Evolutionary conservation across 2,888 invertebrate genomes (phyloP), one percentile per base, ranked within the genome.

Genomic region (Himalopsyche tibetana): DNA sequence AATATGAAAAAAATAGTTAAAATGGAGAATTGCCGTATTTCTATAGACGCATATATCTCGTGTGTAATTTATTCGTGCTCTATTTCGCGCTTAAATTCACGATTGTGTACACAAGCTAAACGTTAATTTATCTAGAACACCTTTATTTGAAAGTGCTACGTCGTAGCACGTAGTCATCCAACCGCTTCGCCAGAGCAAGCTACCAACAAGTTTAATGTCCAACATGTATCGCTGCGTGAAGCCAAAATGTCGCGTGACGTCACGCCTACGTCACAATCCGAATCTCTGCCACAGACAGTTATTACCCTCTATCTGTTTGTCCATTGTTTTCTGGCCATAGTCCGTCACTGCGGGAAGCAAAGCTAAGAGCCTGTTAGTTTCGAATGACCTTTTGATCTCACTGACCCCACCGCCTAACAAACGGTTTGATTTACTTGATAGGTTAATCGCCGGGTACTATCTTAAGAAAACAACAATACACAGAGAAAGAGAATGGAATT

Each of bases 351-450:
- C 63, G 28, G 63, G 63, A 28, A 28, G 63, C 28, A 51, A 51
- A 63, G 63, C 63, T 63, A 63, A 63, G 63, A 63, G 63, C 63
- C 63, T 63, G 63, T 63, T 63, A 63, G 63, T 63, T n/a, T n/a
- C 19, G 15, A 63, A 63, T 63, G 63, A 63, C 63, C 63, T 63
- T 63, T 63, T 19, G 63, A 63, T 63, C 19, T 63, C 11, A 63
- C 63, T 63, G 63, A 63, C 63, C 63, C 19, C 2, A 19, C 63
- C 28, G 8, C 4, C 28, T 4, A 63, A 63, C 63, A 63, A 56
- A 63, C 63, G 15, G 28, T 63, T 63, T 63, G 63, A 63, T 63
- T 63, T 63, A 63, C 63, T 63, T n/a, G 51, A 51, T 51, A 15
- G 51, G 51, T 15, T 51, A 51, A 51, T 51, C 51, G 15, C 51